Percentiles rank a stretch among this genome's conserved stretches.
Evolutionary conservation across 2,797 vertebrate genomes (phyloP).

Genomic region (Onychomys leucogaster): DNA sequence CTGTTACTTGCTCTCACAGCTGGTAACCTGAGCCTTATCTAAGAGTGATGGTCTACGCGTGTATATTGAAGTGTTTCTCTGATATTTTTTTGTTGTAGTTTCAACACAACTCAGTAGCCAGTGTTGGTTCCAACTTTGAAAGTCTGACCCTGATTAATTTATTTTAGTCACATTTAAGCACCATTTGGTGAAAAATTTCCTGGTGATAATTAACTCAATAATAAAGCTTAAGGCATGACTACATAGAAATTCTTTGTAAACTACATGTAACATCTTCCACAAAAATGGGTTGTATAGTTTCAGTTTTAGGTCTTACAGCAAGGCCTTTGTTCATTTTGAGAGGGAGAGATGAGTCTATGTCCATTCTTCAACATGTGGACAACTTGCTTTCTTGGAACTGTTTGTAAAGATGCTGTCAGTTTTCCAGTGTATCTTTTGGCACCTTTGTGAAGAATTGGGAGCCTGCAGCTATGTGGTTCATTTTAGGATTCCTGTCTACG

Average conservation of each 20-base stretch:
- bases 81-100: not conserved
- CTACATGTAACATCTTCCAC: not conserved
- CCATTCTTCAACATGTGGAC: not conserved
- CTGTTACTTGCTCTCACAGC: not conserved
- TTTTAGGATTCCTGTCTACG: not conserved
- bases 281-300: not conserved
- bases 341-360: not conserved
- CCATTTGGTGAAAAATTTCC: not conserved
- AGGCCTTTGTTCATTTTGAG: not conserved
- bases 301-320: not conserved
- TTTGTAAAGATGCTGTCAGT: not conserved
- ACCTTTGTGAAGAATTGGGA: not conserved
- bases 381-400: not conserved
- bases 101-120: not conserved
- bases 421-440: not conserved
- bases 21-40: not conserved
- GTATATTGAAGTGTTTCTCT: not conserved
- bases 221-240: not conserved
- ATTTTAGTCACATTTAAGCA: not conserved
- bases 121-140: not conserved
- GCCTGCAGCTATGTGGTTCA: not conserved
- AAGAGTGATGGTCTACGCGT: not conserved
- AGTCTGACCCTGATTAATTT: not conserved
- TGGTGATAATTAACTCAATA: not conserved
- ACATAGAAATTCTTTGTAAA: not conserved